Evolutionary conservation across 2,113 vertebrate genomes (phyloP).

Genomic region (Thymallus thymallus): DNA sequence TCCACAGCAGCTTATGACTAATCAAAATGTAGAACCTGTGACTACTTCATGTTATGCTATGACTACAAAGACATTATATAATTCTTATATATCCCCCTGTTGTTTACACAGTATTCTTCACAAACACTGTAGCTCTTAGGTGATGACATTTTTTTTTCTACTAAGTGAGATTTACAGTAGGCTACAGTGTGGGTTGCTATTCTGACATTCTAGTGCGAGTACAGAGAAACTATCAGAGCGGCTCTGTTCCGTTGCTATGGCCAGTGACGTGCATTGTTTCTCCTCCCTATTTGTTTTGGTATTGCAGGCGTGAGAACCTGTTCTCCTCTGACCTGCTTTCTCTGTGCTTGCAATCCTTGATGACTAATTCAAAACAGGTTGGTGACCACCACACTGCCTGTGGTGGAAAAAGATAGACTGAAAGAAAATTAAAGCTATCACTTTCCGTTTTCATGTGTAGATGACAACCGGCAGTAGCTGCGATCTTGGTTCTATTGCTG

Average conservation of each 20-base stretch:
- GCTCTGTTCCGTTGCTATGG: constrained; percentile 31
- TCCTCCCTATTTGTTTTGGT: constrained; percentile 57
- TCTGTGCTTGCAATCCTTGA: constrained; percentile 29
- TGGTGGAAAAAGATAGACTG: constrained; percentile 10
- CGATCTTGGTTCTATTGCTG: constrained; percentile 47
- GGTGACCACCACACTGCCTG: neutral
- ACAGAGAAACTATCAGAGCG: constrained; percentile 55
- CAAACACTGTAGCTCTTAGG: neutral
- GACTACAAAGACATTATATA: too few species aligned
- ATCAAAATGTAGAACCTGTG: too few species aligned
- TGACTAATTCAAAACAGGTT: constrained; percentile 38
- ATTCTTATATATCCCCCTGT: too few species aligned
- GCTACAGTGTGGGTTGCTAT: neutral
- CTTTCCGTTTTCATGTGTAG: constrained; percentile 29
- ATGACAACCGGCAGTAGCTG: constrained; percentile 39
- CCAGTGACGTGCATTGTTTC: constrained; percentile 26
- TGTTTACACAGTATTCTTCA: neutral
- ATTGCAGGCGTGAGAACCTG: constrained; percentile 56
- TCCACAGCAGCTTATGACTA: too few species aligned
- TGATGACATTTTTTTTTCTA: neutral
- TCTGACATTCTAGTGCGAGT: constrained; percentile 40
- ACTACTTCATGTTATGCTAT: too few species aligned
- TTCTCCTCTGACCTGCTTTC: constrained; percentile 33
- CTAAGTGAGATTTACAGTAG: neutral
- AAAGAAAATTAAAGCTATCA: constrained; percentile 28